A percentile compares a stretch with the other conserved stretches of the same genome.
Conservation (phyloP, 2,797 vertebrate genomes). For the Paguma larvata region DNA sequence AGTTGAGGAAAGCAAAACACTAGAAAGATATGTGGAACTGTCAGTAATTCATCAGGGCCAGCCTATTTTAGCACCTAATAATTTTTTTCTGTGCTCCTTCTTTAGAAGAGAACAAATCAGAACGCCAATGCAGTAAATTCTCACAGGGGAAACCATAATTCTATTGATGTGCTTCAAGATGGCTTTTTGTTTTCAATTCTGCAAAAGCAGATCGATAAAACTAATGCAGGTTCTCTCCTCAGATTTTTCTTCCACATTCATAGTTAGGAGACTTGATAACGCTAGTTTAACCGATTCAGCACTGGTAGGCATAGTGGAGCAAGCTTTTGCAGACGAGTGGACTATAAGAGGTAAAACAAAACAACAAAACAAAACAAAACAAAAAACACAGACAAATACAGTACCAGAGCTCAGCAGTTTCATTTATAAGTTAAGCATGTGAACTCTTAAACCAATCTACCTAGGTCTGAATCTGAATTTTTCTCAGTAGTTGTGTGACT, state of each 20-base stretch:
- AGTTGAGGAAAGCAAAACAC: slow-evolving; percentile 70
- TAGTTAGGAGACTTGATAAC: slow-evolving; percentile 73
- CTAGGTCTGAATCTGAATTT: not conserved
- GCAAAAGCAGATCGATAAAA: slow-evolving; percentile 83
- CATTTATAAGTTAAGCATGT: not conserved
- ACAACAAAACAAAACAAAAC: not conserved
- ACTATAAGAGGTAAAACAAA: not conserved
- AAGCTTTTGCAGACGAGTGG: not conserved
- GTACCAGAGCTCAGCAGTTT: not conserved
- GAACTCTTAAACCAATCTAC: not conserved
- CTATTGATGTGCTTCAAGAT: slow-evolving; percentile 85
- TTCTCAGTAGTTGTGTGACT: not conserved
- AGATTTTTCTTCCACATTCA: slow-evolving; percentile 80
- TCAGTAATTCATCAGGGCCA: slow-evolving; percentile 77
- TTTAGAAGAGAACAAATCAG: slow-evolving; percentile 83
- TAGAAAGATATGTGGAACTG: slow-evolving; percentile 79
- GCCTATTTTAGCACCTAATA: slow-evolving; percentile 81
- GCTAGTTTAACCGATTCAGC: slow-evolving; percentile 80
- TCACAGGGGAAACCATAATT: slow-evolving; percentile 84
- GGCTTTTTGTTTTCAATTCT: slow-evolving; percentile 86
- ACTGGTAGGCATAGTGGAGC: slow-evolving; percentile 36
- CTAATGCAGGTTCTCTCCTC: slow-evolving; percentile 80
- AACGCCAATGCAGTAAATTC: slow-evolving; percentile 81
- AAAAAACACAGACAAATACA: not conserved
- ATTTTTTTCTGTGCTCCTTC: slow-evolving; percentile 78